These are phyloP conservation scores for Charina bottae DNA, from an alignment of 2,113 vertebrate species.

Conservation along the genomic window DNA sequence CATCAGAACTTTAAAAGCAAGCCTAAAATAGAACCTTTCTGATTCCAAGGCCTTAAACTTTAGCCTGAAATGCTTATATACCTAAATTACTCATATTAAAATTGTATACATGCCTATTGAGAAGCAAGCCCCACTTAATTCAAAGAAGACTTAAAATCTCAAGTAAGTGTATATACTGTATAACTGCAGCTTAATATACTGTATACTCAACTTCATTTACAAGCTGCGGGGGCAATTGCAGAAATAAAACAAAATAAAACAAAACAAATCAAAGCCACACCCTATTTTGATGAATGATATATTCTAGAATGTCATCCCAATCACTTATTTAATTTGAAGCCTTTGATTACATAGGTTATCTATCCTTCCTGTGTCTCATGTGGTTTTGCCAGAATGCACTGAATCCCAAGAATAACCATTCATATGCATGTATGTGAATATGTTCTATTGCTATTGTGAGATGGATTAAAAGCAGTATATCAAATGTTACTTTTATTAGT, in stretches of 20 bases:
- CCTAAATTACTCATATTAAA: conserved; percentile 45
- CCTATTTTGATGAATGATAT: conserved; percentile 62
- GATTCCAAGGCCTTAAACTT: conserved; percentile 35
- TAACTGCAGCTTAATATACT: too few relatives aligned
- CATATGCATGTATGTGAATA: conserved; percentile 72
- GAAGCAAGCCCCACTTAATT: too few relatives aligned
- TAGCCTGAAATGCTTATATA: conserved; percentile 46
- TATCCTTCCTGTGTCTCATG: conserved; percentile 53
- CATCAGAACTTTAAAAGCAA: background rate
- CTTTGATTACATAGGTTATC: conserved; percentile 62
- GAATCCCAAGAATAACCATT: conserved; percentile 64
- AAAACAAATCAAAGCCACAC: conserved; percentile 65
- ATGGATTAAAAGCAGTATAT: conserved; percentile 74
- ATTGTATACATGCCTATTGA: background rate
- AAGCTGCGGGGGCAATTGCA: conserved; percentile 49
- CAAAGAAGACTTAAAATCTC: too few relatives aligned
- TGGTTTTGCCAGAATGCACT: conserved; percentile 55
- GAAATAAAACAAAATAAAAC: conserved; percentile 45
- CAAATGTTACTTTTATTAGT: conserved; percentile 75
- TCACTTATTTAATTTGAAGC: conserved; percentile 64
- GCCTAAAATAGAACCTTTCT: background rate
- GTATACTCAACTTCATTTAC: conserved; percentile 43
- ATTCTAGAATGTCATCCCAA: conserved; percentile 38
- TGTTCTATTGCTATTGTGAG: conserved; percentile 73
- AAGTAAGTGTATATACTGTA: too few relatives aligned